phyloP scores from a whole-genome alignment of 37 sponge, comb jelly and placozoan genomes.

The Crambe crambe region DNA sequence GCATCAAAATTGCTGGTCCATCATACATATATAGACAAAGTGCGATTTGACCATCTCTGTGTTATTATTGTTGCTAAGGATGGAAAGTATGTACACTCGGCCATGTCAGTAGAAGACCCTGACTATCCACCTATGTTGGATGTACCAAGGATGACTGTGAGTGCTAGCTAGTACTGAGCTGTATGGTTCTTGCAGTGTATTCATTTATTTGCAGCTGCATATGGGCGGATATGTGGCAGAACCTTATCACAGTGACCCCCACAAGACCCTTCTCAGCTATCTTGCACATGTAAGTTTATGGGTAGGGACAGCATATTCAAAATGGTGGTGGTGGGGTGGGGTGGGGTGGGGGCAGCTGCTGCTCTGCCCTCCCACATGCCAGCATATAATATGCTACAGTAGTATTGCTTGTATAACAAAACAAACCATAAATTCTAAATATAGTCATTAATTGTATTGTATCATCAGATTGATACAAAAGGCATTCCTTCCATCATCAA shows the following conservation, averaged over 20 bases:
- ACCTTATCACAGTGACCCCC: background rate
- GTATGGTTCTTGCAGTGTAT: background rate
- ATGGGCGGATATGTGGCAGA: background rate
- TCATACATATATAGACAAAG: too few relatives aligned
- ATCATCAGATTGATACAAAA: background rate
- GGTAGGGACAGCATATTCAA: too few relatives aligned
- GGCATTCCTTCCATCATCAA: background rate
- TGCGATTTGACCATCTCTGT: too few relatives aligned
- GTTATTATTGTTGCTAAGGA: too few relatives aligned
- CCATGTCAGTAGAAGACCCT: constrained; percentile 7
- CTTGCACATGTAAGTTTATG: background rate
- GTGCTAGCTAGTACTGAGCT: background rate
- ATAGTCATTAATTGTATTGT: too few relatives aligned
- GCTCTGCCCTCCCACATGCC: too few relatives aligned
- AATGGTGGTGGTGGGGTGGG: too few relatives aligned
- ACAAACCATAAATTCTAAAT: too few relatives aligned
- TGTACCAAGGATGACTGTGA: background rate
- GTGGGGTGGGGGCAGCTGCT: too few relatives aligned
- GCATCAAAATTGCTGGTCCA: too few relatives aligned
- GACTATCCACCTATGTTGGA: background rate
- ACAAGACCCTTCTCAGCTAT: background rate
- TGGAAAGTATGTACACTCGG: constrained; percentile 23
- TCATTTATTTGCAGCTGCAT: background rate
- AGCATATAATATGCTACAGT: too few relatives aligned
- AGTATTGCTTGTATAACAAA: too few relatives aligned